These are phyloP conservation scores for Leucophenga montana DNA, from an alignment of 2,888 invertebrate species.

Conservation along the genomic window DNA sequence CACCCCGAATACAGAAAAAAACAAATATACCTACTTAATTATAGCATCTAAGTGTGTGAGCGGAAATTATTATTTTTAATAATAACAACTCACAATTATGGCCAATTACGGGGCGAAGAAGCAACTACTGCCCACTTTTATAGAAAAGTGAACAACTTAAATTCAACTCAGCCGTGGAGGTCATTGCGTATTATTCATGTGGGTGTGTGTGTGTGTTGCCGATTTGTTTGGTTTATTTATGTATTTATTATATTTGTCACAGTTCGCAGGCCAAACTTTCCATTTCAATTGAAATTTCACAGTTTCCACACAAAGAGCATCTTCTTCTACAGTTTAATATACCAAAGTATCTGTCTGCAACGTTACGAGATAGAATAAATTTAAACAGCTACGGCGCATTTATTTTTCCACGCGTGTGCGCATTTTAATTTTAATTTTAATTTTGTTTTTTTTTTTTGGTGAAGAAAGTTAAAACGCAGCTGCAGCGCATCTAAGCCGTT, in stretches of 20 bases:
- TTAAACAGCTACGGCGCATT: slow-evolving; percentile 21
- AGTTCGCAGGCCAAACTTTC: slow-evolving; percentile 10
- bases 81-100: too few species aligned
- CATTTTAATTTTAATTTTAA: too few species aligned
- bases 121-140: too few species aligned
- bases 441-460: background rate
- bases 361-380: slow-evolving; percentile 26
- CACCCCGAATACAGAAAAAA: background rate
- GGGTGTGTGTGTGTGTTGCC: too few species aligned
- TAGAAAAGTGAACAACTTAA: background rate
- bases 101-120: too few species aligned
- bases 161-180: background rate
- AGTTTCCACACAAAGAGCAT: background rate
- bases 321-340: background rate
- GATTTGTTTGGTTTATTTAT: background rate
- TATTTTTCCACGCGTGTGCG: background rate
- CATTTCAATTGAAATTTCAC: slow-evolving; percentile 13
- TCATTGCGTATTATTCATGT: too few species aligned
- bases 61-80: too few species aligned
- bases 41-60: background rate
- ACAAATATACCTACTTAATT: background rate
- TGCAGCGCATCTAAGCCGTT: too few species aligned
- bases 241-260: slow-evolving; percentile 4
- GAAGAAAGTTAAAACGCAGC: slow-evolving; percentile 10
- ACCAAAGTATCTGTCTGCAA: background rate